Evolutionary conservation across 2,113 vertebrate genomes (phyloP).

Genomic region (Elanus axillaris): DNA sequence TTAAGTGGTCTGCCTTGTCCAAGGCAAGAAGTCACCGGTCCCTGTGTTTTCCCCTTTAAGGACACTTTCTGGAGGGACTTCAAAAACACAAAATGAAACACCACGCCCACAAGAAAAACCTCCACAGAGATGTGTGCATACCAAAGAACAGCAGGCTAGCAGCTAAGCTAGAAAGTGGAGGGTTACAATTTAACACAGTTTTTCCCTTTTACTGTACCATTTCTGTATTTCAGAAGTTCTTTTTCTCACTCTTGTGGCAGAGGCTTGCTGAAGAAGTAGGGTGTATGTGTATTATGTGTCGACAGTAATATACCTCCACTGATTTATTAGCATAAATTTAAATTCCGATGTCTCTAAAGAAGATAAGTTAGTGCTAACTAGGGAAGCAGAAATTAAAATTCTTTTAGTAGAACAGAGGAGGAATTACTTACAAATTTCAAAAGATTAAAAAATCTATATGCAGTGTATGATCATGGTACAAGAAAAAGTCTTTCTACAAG

Average conservation of each 20-base stretch:
- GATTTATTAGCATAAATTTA: background rate
- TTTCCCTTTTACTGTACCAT: background rate
- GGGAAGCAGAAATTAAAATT: background rate
- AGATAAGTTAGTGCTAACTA: background rate
- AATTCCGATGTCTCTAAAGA: background rate
- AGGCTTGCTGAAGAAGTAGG: background rate
- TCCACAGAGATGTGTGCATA: accelerated
- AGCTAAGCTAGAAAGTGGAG: background rate
- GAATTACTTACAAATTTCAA: background rate
- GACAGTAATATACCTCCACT: background rate
- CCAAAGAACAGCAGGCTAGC: accelerated
- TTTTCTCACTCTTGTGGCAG: background rate
- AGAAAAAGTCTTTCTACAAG: background rate
- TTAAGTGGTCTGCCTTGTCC: background rate
- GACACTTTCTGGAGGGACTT: background rate
- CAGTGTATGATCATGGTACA: background rate
- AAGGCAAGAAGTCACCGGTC: background rate
- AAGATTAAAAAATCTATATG: accelerated
- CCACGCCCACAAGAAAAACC: background rate
- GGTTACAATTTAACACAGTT: accelerated
- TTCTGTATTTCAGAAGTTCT: background rate
- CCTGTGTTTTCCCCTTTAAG: background rate
- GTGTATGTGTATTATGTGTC: no score
- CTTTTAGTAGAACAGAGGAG: background rate
- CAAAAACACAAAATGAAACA: background rate